Evolutionary conservation across 2,888 invertebrate genomes (phyloP), one percentile per base, ranked within the genome.

Genomic region (Drosophila recens): DNA sequence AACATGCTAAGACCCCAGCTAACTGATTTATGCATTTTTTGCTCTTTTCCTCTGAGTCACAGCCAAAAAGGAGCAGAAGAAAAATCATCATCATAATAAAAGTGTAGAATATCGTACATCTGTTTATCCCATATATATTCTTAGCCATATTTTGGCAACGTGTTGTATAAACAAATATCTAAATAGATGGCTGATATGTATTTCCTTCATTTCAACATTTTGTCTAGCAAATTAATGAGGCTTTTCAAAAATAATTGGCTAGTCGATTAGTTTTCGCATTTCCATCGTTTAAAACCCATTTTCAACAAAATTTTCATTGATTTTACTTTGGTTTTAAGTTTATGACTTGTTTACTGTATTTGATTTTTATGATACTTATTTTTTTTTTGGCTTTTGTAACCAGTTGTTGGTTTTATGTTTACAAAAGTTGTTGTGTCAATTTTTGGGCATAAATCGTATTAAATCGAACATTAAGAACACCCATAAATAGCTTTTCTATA

Each of bases 61-160:
- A 42, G 30, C 45, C n/a, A 27, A 48, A 36, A 36, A 38, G 23
- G 34, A 13, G 34, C 27, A 49, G 46, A 15, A 58, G 46, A 61
- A 67, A 65, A 82, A 76, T 84, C 53, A 58, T 84, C 53, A 58
- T 54, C 49, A 73, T 85, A 66, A 88, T 88, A 73, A 75, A 82
- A 72, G 49, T 59, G 52, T 46, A 30, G 8, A 30, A 30, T 8
- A 27, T 27, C 23, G 23, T 27, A 61, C 48, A 45, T 70, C 70
- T 85, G 82, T 86, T 83, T 88, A 82, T 79, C 56, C 58, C 51
- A 82, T 71, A 69, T 69, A 23, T 23, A 73, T 80, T 67, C 36
- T 40, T 64, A 46, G 73, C 52, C 72, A 80, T 62, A 73, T 75
- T 76, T 86, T 83, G 74, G 79, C 87, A 84, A 49, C 68, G 61